Evolutionary conservation across 1,140 invertebrate genomes (phyloP), one percentile per base, ranked within the genome.

Genomic region (Psix sp.): DNA sequence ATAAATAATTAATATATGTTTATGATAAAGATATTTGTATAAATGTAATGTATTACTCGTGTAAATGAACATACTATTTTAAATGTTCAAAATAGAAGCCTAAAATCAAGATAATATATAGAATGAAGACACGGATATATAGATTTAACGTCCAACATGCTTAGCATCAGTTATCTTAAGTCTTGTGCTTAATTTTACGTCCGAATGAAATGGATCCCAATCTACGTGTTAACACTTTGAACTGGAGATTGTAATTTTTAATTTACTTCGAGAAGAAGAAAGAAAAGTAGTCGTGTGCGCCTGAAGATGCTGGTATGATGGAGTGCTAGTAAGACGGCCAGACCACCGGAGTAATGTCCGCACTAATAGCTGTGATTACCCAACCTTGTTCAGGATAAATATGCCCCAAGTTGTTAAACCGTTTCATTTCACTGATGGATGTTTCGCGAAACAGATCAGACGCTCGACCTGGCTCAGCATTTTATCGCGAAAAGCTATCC

Each of bases 281-380:
- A 45, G 17, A 36, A 21, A 57, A 43, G 36, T 10, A 48, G 49
- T 42, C 51, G 39, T 51, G 39, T 45, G 49, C 24, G 51, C 43
- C 13, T 10, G 33, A 36, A 59, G 36, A 56, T 73, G 70, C 70
- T 56, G 18, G 46, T 57, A 66, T 74, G 75, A 77, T 74, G 60
- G 75, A 77, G 75, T 74, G 75, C 75, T 70, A 71, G 66, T 33
- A 52, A 74, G 75, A 77, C 71, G 66, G 75, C 81, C 79, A 78
- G 85, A 87, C 86, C 85, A 86, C 86, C 85, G 82, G 83, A 85
- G 82, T 85, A 85, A 87, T 87, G 83, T 85, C 77, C 71, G 83
- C 72, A 63, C 81, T 86, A 86, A 87, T 85, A 87, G 83, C 81
- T 86, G 85, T 87, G 79, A 86, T 87, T 86, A 86, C 79, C 79